Base-by-base conservation (phyloP, 2,888 invertebrate species). In the Pimpla rufipes region DNA sequence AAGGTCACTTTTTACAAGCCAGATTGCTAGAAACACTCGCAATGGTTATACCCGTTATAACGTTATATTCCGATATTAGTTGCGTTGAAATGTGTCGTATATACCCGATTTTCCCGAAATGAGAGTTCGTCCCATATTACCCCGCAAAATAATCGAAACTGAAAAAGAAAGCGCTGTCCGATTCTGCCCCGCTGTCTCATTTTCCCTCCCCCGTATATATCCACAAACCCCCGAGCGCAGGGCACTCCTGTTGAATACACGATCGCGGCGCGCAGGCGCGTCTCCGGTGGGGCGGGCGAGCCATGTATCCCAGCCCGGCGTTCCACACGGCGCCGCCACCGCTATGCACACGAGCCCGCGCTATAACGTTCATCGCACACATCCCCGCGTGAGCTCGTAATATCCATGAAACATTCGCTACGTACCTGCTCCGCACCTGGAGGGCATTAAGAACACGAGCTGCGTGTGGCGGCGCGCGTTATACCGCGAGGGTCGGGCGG, bases 191-290 rank as follows among this genome's bases (percentile, higher is more conserved):
- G n/a, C n/a, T n/a, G n/a, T n/a, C n/a, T n/a, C n/a, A n/a, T n/a
- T n/a, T n/a, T n/a, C n/a, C n/a, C n/a, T n/a, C n/a, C n/a, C n/a
- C n/a, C 21, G 7, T 29, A 21, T 66, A 8, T 42, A 8, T 8
- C 7, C n/a, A 21, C 2, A 52, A 68, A 45, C 47, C 52, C 47
- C 40, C 57, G 40, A 66, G 40, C 57, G 62, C 47, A 59, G 37
- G 73, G 59, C 77, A 73, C 73, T 59, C 73, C 77, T 77, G 77
- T 81, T 77, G 77, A 81, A 81, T 77, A 73, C 45, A 73, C 45
- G 57, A 2, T 59, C 42, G 50, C 47, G 42, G 40, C 59, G 77
- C 77, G 77, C 81, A 81, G 71, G 57, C 59, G 77, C 50, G 37
- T 67, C 40, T 40, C 11, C 62, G 18, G 50, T 40, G 57, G 50